Conservation (phyloP, 2,113 vertebrate species). For the Melanerpes formicivorus region DNA sequence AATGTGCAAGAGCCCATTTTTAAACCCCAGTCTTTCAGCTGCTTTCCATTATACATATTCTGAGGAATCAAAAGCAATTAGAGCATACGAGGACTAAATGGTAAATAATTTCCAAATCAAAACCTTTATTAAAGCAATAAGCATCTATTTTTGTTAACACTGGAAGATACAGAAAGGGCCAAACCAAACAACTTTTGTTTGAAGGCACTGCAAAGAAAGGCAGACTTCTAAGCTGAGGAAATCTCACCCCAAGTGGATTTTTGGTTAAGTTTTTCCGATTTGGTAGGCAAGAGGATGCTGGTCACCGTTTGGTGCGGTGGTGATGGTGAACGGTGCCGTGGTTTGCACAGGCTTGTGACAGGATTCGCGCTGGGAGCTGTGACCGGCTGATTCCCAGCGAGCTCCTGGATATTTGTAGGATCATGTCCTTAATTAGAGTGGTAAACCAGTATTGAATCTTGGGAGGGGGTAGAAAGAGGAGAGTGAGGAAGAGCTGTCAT, state of each 20-base stretch:
- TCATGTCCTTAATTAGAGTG: background rate
- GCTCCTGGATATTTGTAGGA: background rate
- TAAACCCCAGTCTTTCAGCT: slow-evolving; percentile 43
- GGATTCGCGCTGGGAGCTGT: background rate
- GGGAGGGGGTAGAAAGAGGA: background rate
- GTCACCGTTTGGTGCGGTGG: accelerated
- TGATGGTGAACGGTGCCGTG: background rate
- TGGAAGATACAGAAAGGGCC: background rate
- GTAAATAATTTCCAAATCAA: slow-evolving; percentile 65
- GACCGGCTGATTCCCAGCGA: background rate
- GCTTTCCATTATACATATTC: slow-evolving; percentile 57
- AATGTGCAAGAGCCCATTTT: slow-evolving; percentile 63
- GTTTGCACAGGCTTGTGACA: background rate
- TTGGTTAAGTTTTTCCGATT: background rate
- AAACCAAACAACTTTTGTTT: slow-evolving; percentile 25
- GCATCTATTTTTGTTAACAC: slow-evolving; percentile 3
- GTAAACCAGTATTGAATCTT: background rate
- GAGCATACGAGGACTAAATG: background rate
- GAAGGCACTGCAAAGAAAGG: background rate
- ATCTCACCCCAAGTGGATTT: background rate
- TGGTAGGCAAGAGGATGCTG: background rate
- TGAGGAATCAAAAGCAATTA: slow-evolving; percentile 66
- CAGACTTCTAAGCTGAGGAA: background rate
- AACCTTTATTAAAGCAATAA: slow-evolving; percentile 49
- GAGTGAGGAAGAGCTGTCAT: background rate